Percentiles rank a stretch among this genome's conserved stretches.
phyloP scores from a whole-genome alignment of 1,140 invertebrate species.

The Drosophila bifasciata region DNA sequence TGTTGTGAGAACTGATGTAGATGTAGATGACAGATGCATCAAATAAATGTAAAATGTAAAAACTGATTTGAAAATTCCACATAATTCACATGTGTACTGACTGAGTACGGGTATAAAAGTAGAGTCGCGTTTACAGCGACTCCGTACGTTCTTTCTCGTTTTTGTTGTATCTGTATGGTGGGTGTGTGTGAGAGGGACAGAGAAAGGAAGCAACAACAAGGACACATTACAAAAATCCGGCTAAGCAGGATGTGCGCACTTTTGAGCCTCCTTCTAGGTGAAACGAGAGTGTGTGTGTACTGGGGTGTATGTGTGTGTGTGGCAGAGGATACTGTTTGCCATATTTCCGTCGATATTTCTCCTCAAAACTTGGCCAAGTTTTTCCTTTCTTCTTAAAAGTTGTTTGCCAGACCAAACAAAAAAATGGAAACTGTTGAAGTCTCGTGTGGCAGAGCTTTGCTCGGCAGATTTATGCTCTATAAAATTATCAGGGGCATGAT shows the following conservation, averaged over 20 bases:
- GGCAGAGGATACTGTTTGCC: slow-evolving; percentile 36
- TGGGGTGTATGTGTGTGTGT: slow-evolving; percentile 29
- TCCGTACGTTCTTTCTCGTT: too few relatives aligned
- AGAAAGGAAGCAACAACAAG: slow-evolving; percentile 35
- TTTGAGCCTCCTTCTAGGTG: slow-evolving; percentile 47
- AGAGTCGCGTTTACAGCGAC: too few relatives aligned
- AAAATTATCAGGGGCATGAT: too few relatives aligned
- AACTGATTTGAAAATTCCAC: too few relatives aligned
- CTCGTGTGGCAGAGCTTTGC: slow-evolving; percentile 3
- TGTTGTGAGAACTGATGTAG: too few relatives aligned
- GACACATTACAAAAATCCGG: slow-evolving; percentile 69
- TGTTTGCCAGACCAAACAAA: slow-evolving; percentile 7
- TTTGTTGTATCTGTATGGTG: slow-evolving; percentile 20
- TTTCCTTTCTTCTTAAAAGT: slow-evolving; percentile 18
- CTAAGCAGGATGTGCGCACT: slow-evolving; percentile 70
- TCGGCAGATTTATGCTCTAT: too few relatives aligned
- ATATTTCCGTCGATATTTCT: slow-evolving; percentile 73
- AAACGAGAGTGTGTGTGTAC: slow-evolving; percentile 9
- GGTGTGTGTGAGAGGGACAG: slow-evolving; percentile 21
- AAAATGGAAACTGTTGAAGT: slow-evolving; percentile 7
- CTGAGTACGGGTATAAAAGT: too few relatives aligned
- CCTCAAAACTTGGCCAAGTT: slow-evolving; percentile 60
- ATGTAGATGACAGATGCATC: too few relatives aligned
- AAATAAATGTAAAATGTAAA: too few relatives aligned
- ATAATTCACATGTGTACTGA: too few relatives aligned